These are phyloP conservation scores for Pectinophora gossypiella DNA, from an alignment of 1,140 invertebrate species.

Conservation along the genomic window DNA sequence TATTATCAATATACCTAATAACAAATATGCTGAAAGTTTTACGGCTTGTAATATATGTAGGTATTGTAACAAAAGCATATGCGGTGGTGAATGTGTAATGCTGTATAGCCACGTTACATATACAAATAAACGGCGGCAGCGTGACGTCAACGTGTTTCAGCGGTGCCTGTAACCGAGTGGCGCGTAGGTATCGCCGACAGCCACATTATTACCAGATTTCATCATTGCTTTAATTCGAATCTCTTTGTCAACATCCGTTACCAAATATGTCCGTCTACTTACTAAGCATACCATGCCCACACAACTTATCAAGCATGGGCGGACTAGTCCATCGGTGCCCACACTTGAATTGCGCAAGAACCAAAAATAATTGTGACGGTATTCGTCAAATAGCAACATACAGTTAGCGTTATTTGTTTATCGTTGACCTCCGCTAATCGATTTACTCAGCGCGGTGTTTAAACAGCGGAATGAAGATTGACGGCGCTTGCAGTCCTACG, in stretches of 20 bases:
- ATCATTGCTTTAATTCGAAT: not conserved
- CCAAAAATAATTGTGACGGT: conserved; percentile 26
- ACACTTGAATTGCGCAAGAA: conserved; percentile 33
- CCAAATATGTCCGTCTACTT: conserved; percentile 26
- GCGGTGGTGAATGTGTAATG: no score
- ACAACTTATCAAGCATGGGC: conserved; percentile 35
- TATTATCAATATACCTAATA: no score
- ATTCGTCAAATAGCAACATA: conserved; percentile 4
- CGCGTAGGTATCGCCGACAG: not conserved
- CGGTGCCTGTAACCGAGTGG: not conserved
- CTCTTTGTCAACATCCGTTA: conserved; percentile 14
- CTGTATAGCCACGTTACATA: no score
- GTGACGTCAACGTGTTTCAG: conserved; percentile 4
- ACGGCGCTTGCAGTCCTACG: conserved; percentile 13
- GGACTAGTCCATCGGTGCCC: conserved; percentile 36
- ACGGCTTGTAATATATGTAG: no score
- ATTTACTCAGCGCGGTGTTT: not conserved
- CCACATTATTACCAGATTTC: not conserved
- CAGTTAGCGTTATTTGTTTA: conserved; percentile 3
- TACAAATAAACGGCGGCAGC: not conserved
- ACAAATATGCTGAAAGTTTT: no score
- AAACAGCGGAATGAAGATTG: not conserved
- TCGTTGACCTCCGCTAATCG: not conserved
- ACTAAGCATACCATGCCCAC: conserved; percentile 34
- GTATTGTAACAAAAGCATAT: no score